Base-by-base conservation (phyloP, 2,113 vertebrate species). In the Gymnocephalus cernua region DNA sequence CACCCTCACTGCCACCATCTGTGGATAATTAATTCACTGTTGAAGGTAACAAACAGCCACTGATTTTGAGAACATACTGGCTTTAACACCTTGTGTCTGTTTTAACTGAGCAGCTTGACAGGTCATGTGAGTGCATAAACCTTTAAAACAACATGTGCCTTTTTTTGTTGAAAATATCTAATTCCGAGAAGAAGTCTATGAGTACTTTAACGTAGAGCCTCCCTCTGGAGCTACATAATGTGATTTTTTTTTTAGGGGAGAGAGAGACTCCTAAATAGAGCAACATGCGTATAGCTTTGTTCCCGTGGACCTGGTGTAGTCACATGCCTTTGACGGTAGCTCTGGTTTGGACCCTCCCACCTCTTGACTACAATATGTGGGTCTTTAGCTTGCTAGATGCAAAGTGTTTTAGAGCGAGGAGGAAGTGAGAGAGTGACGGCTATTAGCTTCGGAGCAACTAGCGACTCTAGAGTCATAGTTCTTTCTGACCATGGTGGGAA, bases 21-120 rank as follows among this genome's bases (percentile, higher is more conserved):
- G 58, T 63, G 57, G 65, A 86, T 89, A 87, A 93, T 94, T 73
- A 90, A 94, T 94, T 91, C 92, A 86, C 50, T 83, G 89, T 80
- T 66, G 45, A 82, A 82, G 72, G 66, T 71, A 86, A 65, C 85
- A 91, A 77, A 86, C 50, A 71, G 14, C n/a, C 68, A 15, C 47
- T 54, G 32, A 16, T 83, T 86, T 72, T 76, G 81, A 73, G 78
- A 90, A 80, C 78, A 70, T 58, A 29, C 38, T 73, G 76, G 45
- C 35, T 70, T 85, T 86, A 67, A 67, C 77, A 74, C 83, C 64
- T 76, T 6, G 1, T 32, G 59, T 47, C 67, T 85, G 51, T 74
- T 80, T 86, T 82, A 73, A 56, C 45, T 19, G 19, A 78, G 54
- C 38, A 38, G 48, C 58, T 73, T 74, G 27, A 23, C 82, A 61